phyloP scores from a whole-genome alignment of 2,113 vertebrate genomes.

The Noturus placidus region DNA sequence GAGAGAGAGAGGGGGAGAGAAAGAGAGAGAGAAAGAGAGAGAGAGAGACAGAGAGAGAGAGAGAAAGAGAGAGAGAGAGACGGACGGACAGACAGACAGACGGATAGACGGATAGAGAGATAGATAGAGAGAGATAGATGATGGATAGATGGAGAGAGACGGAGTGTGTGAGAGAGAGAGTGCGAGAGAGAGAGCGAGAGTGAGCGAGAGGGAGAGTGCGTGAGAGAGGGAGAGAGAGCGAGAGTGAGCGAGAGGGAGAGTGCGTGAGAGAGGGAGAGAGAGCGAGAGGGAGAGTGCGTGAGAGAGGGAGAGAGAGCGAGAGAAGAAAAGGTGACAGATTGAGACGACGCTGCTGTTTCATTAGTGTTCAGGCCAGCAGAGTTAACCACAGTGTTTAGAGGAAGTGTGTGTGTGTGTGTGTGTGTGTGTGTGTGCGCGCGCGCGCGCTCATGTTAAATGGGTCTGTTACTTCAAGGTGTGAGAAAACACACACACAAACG shows the following conservation, averaged over 20 bases:
- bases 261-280: neutral
- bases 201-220: neutral
- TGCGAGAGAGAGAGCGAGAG: too few species aligned
- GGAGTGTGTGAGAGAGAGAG: too few species aligned
- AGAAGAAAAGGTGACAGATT: neutral
- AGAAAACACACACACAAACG: neutral
- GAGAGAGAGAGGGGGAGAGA: too few species aligned
- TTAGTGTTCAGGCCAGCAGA: conserved; percentile 19
- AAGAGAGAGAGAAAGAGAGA: too few species aligned
- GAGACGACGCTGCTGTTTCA: conserved; percentile 1
- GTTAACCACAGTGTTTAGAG: conserved; percentile 16
- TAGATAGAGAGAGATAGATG: too few species aligned
- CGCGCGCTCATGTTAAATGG: neutral
- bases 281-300: neutral
- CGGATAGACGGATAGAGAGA: too few species aligned
- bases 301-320: neutral
- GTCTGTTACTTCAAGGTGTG: neutral
- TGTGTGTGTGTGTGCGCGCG: conserved; percentile 18
- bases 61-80: neutral
- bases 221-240: neutral
- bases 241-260: neutral
- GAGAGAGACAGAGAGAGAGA: neutral
- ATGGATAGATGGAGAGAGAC: too few species aligned
- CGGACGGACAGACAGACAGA: too few species aligned
- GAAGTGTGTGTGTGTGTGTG: neutral